Conservation (phyloP, 2,888 invertebrate genomes). For the Teleogryllus oceanicus region DNA sequence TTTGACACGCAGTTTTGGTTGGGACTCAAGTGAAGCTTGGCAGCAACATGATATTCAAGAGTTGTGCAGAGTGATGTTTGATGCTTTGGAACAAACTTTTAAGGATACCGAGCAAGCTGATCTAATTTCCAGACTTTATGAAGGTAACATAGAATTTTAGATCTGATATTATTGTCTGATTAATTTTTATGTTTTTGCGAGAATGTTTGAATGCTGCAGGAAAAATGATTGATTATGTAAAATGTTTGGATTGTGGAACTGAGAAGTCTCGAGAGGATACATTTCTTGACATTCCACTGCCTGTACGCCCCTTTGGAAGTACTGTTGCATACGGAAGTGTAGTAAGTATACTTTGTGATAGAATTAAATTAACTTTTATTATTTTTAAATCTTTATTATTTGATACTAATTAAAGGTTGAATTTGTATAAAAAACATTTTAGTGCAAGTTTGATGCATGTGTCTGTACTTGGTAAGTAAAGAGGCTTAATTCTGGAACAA, state of each 20-base stretch:
- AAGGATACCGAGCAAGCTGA: slow-evolving; percentile 77
- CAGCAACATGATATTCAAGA: slow-evolving; percentile 92
- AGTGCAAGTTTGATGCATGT: too few relatives aligned
- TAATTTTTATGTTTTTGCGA: neutral
- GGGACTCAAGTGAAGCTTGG: slow-evolving; percentile 87
- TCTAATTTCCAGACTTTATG: slow-evolving; percentile 76
- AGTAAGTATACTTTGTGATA: slow-evolving; percentile 47
- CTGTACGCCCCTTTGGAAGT: slow-evolving; percentile 78
- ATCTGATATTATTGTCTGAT: neutral
- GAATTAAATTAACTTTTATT: neutral
- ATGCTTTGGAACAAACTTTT: slow-evolving; percentile 80
- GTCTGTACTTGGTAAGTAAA: too few relatives aligned
- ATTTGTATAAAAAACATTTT: too few relatives aligned
- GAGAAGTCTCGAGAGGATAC: slow-evolving; percentile 80
- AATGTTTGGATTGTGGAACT: slow-evolving; percentile 78
- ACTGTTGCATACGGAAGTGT: slow-evolving; percentile 72
- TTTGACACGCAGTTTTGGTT: slow-evolving; percentile 82
- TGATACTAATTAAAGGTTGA: neutral
- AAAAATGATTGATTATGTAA: slow-evolving; percentile 84
- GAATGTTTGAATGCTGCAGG: slow-evolving; percentile 45
- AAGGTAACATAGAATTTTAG: slow-evolving; percentile 50
- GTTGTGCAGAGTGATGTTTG: slow-evolving; percentile 85
- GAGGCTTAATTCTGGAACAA: too few relatives aligned
- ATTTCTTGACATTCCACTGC: slow-evolving; percentile 81
- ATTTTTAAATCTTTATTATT: slow-evolving; percentile 21